Evolutionary conservation across 2,113 vertebrate genomes (phyloP).

Genomic region (Syngnathus scovelli): DNA sequence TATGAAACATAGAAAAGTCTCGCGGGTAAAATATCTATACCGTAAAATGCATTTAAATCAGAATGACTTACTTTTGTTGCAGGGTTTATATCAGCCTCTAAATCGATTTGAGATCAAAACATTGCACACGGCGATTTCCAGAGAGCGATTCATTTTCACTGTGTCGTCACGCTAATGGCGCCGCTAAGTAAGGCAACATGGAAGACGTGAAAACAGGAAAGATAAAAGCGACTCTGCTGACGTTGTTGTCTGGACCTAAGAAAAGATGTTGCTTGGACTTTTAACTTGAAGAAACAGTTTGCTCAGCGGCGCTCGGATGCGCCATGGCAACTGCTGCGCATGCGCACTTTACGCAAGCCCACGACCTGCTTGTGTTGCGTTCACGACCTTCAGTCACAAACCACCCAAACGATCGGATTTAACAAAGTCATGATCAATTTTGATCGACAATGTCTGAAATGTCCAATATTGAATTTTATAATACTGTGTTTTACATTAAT

Average conservation of each 20-base stretch:
- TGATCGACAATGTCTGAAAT: not conserved
- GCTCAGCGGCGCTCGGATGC: conserved; percentile 37
- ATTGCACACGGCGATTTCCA: conserved; percentile 15
- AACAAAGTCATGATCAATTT: not conserved
- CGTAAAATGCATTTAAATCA: not conserved
- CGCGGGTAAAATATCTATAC: not conserved
- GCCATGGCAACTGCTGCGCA: conserved; percentile 62
- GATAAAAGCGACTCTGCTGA: not conserved
- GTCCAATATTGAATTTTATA: not conserved
- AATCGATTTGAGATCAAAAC: not conserved
- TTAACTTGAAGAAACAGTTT: conserved; percentile 52
- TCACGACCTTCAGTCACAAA: not conserved
- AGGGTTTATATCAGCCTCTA: not conserved
- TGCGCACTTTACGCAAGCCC: conserved; percentile 10
- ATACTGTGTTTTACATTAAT: not conserved
- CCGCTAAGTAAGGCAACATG: not conserved
- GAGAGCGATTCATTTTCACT: conserved; percentile 4
- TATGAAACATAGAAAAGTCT: too few relatives aligned
- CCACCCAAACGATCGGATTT: too few relatives aligned
- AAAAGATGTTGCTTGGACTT: conserved; percentile 13
- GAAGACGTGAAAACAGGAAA: not conserved
- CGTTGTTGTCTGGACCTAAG: conserved; percentile 2
- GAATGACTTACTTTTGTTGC: conserved; percentile 37
- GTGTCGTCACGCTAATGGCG: not conserved
- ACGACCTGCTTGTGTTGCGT: not conserved